phyloP scores from a whole-genome alignment of 1,140 invertebrate species.

The Euura saliciscinereae region DNA sequence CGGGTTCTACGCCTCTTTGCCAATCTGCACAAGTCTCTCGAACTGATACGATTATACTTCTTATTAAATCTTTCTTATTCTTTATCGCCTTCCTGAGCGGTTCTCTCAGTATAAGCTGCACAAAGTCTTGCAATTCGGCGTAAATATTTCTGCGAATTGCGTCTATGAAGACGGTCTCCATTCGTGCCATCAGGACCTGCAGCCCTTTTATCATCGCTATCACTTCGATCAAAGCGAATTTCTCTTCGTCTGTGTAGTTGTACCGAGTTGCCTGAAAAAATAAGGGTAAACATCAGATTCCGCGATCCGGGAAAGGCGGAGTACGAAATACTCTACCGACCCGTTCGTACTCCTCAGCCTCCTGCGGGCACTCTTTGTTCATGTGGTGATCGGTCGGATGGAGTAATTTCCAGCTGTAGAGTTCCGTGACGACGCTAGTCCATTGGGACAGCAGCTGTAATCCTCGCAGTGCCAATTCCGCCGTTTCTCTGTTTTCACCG shows the following conservation, averaged over 20 bases:
- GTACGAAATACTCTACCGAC: slow-evolving; percentile 57
- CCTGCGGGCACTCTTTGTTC: slow-evolving; percentile 92
- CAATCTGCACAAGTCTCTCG: slow-evolving; percentile 97
- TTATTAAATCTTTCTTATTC: slow-evolving; percentile 96
- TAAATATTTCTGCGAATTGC: slow-evolving; percentile 95
- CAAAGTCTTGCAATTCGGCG: slow-evolving; percentile 97
- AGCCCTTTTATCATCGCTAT: slow-evolving; percentile 99
- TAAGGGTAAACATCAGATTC: slow-evolving; percentile 16
- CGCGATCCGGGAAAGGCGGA: background rate
- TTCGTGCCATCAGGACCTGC: slow-evolving; percentile 95
- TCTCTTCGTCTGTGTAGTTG: slow-evolving; percentile 97
- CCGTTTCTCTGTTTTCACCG: slow-evolving; percentile 90
- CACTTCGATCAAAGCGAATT: slow-evolving; percentile 97
- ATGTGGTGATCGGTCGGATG: slow-evolving; percentile 98
- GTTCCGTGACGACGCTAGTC: slow-evolving; percentile 96
- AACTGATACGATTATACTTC: slow-evolving; percentile 93
- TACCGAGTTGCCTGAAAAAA: slow-evolving; percentile 84
- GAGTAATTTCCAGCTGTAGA: slow-evolving; percentile 97
- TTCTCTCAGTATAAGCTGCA: slow-evolving; percentile 89
- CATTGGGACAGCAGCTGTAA: slow-evolving; percentile 94
- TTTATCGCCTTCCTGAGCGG: slow-evolving; percentile 96
- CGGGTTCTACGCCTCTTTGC: slow-evolving; percentile 89
- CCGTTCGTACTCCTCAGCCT: slow-evolving; percentile 99
- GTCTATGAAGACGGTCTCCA: slow-evolving; percentile 97
- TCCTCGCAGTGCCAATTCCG: slow-evolving; percentile 89